A percentile compares a stretch with the other conserved stretches of the same genome.
Evolutionary conservation across 2,797 vertebrate species (phyloP).

Genomic region (Crenuchus spilurus): DNA sequence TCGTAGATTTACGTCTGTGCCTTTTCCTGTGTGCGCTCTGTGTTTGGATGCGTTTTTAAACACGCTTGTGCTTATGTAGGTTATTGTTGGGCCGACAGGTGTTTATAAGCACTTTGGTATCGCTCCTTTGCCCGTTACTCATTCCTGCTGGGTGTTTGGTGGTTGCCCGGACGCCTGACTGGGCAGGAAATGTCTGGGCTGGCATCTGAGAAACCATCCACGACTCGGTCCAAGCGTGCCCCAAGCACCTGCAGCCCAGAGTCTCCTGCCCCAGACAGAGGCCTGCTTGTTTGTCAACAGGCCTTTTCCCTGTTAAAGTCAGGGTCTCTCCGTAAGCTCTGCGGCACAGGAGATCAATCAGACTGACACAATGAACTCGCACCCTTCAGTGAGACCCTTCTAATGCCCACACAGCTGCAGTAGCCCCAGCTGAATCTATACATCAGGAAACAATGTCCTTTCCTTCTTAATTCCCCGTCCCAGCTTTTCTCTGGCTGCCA

Average conservation of each 20-base stretch:
- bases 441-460: conserved; percentile 68
- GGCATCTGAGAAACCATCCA: conserved; percentile 72
- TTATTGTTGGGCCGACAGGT: conserved; percentile 44
- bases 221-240: conserved; percentile 74
- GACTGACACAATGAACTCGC: conserved; percentile 75
- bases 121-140: conserved; percentile 63
- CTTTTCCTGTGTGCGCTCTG: conserved; percentile 35
- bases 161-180: conserved; percentile 79
- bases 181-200: conserved; percentile 80
- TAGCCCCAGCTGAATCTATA: conserved; percentile 72
- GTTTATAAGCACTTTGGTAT: conserved; percentile 48
- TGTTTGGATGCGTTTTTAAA: conserved; percentile 9
- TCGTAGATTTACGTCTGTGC: conserved; percentile 25
- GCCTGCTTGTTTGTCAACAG: conserved; percentile 74
- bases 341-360: conserved; percentile 78
- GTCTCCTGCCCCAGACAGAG: conserved; percentile 73
- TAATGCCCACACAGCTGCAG: conserved; percentile 77
- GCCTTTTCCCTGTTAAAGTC: conserved; percentile 69
- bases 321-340: conserved; percentile 71
- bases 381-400: conserved; percentile 67
- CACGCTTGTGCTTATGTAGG: conserved; percentile 17
- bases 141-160: conserved; percentile 70
- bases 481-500: conserved; percentile 50
- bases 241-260: conserved; percentile 77
- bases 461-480: conserved; percentile 56